A percentile compares a stretch with the other conserved stretches of the same genome.
phyloP scores from a whole-genome alignment of 2,888 invertebrate species.

The Bimastos eiseni region DNA sequence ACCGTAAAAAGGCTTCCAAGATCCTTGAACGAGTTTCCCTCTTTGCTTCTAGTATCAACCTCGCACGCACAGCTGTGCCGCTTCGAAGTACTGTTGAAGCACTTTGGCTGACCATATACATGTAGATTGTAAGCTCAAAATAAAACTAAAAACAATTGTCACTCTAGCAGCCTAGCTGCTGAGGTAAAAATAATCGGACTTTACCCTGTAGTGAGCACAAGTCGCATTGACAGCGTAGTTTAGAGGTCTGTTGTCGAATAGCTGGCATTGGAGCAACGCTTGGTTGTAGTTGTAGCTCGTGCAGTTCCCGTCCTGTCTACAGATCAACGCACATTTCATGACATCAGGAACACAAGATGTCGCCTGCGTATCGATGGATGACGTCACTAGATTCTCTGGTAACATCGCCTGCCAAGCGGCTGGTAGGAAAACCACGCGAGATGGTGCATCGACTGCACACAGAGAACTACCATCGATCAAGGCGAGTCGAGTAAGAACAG shows the following conservation, averaged over 20 bases:
- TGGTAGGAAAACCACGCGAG: background rate
- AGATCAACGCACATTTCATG: background rate
- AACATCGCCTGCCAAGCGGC: too few species aligned
- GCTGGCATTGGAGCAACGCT: background rate
- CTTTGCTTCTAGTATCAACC: too few species aligned
- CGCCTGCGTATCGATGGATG: background rate
- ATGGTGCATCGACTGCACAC: conserved; percentile 14
- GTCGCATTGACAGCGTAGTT: background rate
- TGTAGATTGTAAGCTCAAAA: too few species aligned
- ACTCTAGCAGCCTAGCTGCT: background rate
- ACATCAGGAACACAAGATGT: conserved; percentile 13
- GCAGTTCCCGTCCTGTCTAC: conserved; percentile 18
- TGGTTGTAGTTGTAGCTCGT: conserved; percentile 22
- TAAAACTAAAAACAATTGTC: too few species aligned
- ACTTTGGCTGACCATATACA: too few species aligned
- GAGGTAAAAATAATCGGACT: background rate
- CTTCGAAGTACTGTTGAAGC: too few species aligned
- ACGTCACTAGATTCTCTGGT: background rate
- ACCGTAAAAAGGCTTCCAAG: too few species aligned
- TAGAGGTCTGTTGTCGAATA: background rate
- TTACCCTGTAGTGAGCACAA: conserved; percentile 5
- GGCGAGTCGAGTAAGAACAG: background rate
- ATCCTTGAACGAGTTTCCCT: too few species aligned
- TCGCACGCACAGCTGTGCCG: too few species aligned
- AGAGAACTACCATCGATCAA: background rate